phyloP scores from a whole-genome alignment of 1,140 invertebrate species.

The Drosophila biarmipes region DNA sequence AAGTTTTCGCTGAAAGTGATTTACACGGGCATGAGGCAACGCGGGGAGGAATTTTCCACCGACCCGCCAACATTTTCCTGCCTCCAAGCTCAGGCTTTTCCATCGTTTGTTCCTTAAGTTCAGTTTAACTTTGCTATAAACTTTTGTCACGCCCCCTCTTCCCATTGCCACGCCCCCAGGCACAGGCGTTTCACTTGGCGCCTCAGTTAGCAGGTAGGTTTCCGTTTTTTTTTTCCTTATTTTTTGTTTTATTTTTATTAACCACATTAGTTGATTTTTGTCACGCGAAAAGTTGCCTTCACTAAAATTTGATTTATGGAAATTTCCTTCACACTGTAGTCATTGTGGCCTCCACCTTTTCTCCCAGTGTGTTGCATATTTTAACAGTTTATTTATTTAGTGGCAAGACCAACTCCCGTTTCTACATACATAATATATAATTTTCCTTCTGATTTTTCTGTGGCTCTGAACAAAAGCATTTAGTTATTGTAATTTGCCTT shows the following conservation, averaged over 20 bases:
- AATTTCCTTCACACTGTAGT: conserved; percentile 69
- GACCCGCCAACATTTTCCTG: conserved; percentile 4
- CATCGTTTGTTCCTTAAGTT: conserved; percentile 74
- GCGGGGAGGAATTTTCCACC: background rate
- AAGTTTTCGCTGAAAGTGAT: conserved; percentile 76
- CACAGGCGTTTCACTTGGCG: conserved; percentile 37
- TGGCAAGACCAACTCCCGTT: conserved; percentile 42
- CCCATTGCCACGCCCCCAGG: background rate
- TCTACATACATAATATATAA: conserved; percentile 27
- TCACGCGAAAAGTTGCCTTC: conserved; percentile 74
- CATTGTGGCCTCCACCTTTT: background rate
- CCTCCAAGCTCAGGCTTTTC: conserved; percentile 35
- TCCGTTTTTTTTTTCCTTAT: conserved; percentile 19
- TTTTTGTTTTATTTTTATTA: conserved; percentile 64
- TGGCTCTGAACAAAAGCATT: conserved; percentile 49
- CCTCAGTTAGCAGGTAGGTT: conserved; percentile 34
- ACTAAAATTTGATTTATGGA: conserved; percentile 74
- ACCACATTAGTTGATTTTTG: conserved; percentile 83
- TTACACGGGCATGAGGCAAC: conserved; percentile 58
- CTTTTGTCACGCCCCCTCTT: conserved; percentile 61
- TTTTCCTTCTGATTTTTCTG: conserved; percentile 19
- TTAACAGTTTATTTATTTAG: conserved; percentile 79
- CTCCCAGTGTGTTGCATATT: conserved; percentile 59
- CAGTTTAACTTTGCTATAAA: conserved; percentile 81
- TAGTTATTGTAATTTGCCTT: conserved; percentile 73